Percentiles rank a stretch among this genome's conserved stretches.
phyloP scores from a whole-genome alignment of 2,113 vertebrate species.

The Tichodroma muraria region DNA sequence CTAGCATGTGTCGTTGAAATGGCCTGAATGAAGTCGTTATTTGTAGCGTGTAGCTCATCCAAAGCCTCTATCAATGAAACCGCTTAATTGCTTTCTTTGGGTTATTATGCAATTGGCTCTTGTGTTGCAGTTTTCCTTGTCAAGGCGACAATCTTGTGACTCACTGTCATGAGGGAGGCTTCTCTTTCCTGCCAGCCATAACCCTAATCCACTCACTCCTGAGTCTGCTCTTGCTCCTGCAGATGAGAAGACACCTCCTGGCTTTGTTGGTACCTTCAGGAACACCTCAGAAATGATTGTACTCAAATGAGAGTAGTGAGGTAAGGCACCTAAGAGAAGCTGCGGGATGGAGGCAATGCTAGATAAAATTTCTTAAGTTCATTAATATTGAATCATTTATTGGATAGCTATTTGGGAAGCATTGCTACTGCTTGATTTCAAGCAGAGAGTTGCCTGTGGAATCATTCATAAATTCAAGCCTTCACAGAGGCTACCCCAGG shows the following conservation, averaged over 20 bases:
- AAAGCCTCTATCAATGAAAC: neutral
- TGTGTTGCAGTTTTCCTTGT: neutral
- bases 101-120: neutral
- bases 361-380: neutral
- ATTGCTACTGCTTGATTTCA: neutral
- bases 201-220: accelerated
- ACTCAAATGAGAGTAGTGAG: neutral
- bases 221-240: neutral
- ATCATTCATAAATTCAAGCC: neutral
- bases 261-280: neutral
- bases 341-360: neutral
- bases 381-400: neutral
- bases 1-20: neutral
- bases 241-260: neutral
- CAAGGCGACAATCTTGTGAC: neutral
- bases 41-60: neutral
- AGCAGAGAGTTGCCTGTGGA: neutral
- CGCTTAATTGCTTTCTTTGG: neutral
- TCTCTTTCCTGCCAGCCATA: neutral
- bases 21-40: neutral
- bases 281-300: neutral
- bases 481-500: neutral
- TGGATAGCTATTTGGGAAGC: neutral
- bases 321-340: neutral
- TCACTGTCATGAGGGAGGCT: conserved; percentile 13